Evolutionary conservation across 2,113 vertebrate genomes (phyloP), one percentile per base, ranked within the genome.

Genomic region (Paratilapia polleni): DNA sequence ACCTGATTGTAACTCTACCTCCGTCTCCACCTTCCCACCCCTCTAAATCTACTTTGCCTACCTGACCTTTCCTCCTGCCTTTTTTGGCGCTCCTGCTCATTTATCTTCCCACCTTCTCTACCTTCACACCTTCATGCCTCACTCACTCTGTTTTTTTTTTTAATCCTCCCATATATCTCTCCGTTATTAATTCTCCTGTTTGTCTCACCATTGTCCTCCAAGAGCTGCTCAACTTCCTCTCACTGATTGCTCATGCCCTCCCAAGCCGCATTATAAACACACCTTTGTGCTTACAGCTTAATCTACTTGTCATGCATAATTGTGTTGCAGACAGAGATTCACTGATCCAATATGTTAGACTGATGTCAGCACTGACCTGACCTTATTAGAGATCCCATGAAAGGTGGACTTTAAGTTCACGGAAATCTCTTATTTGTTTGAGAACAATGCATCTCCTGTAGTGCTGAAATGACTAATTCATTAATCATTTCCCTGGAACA

Each of bases 1-100:
- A 86, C 78, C 86, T 82, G 87, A 87, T 89, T 88, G 85, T 78
- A 90, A 80, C 89, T 83, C 81, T 87, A 76, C 80, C 80, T 64
- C 60, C 3, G 2, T 62, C 84, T 60, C 63, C 64, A 59, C 84
- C 80, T 68, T 58, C 62, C 78, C 64, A 28, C 75, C 77, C 63
- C 79, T 86, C 70, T 84, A 85, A 91, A 90, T 93, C 75, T 80
- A 63, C 78, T 86, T 77, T 80, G n/a, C 62, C 80, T 78, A 15
- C 43, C 80, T 34, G 78, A 84, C 81, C 83, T 78, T 83, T 77
- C 66, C 49, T 75, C 63, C 12, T 26, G 7, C 79, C 84, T n/a
- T 87, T 80, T 17, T 77, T 60, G 74, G n/a, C 83, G 24, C 74
- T 83, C 28, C 38, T 52, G 36, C 34, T 64, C 5, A 4, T 89